Evolutionary conservation across 2,797 vertebrate species (phyloP).

Genomic region (Sebastes hubbsi): DNA sequence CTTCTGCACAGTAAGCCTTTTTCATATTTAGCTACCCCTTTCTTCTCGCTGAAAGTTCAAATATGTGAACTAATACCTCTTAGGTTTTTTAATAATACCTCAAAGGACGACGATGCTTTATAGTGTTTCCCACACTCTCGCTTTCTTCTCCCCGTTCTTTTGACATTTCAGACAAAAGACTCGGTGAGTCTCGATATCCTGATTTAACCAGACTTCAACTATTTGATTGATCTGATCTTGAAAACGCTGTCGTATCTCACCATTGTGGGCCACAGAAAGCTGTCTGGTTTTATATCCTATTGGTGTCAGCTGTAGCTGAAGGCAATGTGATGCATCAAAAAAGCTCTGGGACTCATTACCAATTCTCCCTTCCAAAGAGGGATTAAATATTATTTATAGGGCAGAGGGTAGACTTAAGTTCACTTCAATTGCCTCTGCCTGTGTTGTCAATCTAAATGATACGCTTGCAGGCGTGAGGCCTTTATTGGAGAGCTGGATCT

Average conservation of each 20-base stretch:
- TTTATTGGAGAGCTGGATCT: conserved; percentile 55
- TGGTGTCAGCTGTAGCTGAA: conserved; percentile 65
- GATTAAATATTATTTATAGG: conserved; percentile 81
- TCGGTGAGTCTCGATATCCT: conserved; percentile 2
- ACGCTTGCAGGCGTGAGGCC: conserved; percentile 55
- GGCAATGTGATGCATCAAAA: conserved; percentile 69
- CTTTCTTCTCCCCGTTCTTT: neutral
- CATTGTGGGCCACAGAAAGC: conserved; percentile 55
- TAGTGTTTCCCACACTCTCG: conserved; percentile 29
- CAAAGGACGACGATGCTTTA: conserved; percentile 2
- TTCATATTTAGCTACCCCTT: conserved; percentile 20
- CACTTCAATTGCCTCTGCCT: conserved; percentile 73
- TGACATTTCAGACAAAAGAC: conserved; percentile 38
- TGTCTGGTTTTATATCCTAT: conserved; percentile 64
- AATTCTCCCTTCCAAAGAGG: conserved; percentile 68
- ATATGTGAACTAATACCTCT: conserved; percentile 28
- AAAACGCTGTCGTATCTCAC: conserved; percentile 40
- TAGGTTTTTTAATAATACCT: conserved; percentile 23
- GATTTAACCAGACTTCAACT: conserved; percentile 45
- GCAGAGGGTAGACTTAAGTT: conserved; percentile 72
- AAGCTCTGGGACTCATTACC: conserved; percentile 73
- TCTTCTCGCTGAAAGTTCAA: conserved; percentile 21
- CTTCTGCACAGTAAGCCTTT: conserved; percentile 4
- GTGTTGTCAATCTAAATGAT: conserved; percentile 78
- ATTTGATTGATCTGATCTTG: conserved; percentile 65